These are phyloP conservation scores for Chamaea fasciata DNA, from an alignment of 2,113 vertebrate species.

Conservation along the genomic window DNA sequence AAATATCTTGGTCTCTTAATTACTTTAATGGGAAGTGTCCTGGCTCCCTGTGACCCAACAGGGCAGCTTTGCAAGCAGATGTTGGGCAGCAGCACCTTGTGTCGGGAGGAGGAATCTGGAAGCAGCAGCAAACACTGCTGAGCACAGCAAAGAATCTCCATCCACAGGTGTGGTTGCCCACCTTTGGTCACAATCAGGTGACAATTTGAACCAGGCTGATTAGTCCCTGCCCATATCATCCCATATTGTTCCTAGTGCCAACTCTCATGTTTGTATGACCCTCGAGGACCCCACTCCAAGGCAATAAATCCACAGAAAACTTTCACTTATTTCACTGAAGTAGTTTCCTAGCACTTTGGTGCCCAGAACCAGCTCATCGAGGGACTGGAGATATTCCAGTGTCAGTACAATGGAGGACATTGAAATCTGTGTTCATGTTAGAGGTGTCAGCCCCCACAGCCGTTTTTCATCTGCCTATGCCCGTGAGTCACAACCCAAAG, in stretches of 20 bases:
- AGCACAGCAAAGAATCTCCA: not conserved
- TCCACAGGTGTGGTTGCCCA: not conserved
- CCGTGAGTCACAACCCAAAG: not conserved
- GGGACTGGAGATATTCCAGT: not conserved
- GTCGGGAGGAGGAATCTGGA: not conserved
- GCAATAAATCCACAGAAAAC: not conserved
- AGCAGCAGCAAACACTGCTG: not conserved
- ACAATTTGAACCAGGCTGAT: not conserved
- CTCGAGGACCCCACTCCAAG: not conserved
- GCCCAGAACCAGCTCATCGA: not conserved
- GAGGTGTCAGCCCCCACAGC: not conserved
- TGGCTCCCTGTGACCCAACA: not conserved
- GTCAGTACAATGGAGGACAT: not conserved
- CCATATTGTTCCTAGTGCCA: not conserved
- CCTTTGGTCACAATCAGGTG: not conserved
- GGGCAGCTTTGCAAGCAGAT: not conserved
- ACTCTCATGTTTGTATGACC: not conserved
- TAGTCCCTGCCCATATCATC: not conserved
- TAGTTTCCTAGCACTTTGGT: not conserved
- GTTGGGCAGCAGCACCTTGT: rapidly evolving
- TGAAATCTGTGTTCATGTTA: not conserved
- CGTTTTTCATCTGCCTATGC: not conserved
- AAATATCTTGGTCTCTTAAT: not conserved
- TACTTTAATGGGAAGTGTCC: not conserved
- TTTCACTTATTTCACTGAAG: not conserved